Evolutionary conservation across 1,140 invertebrate species (phyloP).

Genomic region (Leptinotarsa undecemlineata): DNA sequence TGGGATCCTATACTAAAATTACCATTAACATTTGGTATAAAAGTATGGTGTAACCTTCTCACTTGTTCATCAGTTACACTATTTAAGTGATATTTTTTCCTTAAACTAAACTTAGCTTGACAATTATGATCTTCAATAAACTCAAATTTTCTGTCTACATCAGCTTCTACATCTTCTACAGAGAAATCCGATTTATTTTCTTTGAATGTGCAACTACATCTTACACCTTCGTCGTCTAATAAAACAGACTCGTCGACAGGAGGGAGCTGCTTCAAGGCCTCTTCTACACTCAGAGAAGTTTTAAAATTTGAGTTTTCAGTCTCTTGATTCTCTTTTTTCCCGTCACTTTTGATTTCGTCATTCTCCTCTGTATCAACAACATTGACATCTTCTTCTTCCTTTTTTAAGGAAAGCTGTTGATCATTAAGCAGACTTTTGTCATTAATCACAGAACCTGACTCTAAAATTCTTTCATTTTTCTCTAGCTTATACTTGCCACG

Average conservation of each 20-base stretch:
- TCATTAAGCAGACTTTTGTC: constrained; percentile 40
- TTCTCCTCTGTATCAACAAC: constrained; percentile 36
- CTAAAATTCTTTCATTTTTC: constrained; percentile 43
- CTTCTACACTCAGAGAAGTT: constrained; percentile 45
- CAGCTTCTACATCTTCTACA: constrained; percentile 34
- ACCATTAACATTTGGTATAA: constrained; percentile 49
- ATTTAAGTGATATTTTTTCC: constrained; percentile 43
- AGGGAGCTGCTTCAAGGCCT: constrained; percentile 48
- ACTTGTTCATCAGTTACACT: constrained; percentile 39
- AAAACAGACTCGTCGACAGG: constrained; percentile 45
- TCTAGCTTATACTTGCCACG: constrained; percentile 37
- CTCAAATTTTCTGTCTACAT: constrained; percentile 36
- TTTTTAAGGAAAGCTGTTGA: constrained; percentile 12
- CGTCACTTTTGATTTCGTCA: constrained; percentile 40
- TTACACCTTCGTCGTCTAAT: constrained; percentile 34
- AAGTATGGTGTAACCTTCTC: constrained; percentile 38
- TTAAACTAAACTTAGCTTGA: constrained; percentile 43
- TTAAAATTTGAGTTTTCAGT: constrained; percentile 34
- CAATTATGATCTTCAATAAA: constrained; percentile 47
- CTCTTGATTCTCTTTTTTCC: constrained; percentile 39
- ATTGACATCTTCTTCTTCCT: constrained; percentile 30
- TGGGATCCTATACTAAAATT: constrained; percentile 43
- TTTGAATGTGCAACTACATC: constrained; percentile 42
- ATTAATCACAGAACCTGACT: constrained; percentile 49
- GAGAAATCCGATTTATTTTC: constrained; percentile 42